A percentile compares a stretch with the other conserved stretches of the same genome.
These are phyloP conservation scores for Bufo gargarizans DNA, from an alignment of 2,113 vertebrate species.

Conservation along the genomic window DNA sequence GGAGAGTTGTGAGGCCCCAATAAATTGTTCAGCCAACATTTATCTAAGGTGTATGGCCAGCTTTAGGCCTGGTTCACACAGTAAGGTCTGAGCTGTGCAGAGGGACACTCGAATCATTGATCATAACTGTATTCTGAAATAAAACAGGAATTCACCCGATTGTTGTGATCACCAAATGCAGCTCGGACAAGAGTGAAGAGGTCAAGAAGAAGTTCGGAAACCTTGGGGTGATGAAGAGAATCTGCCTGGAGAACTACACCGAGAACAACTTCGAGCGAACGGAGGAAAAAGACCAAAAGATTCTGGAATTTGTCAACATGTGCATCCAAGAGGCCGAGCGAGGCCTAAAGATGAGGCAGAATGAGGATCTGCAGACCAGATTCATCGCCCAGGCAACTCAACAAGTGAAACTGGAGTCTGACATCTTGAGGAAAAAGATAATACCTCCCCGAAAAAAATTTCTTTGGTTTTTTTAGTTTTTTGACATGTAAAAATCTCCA, in stretches of 20 bases:
- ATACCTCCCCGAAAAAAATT: too few species aligned
- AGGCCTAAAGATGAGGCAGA: slow-evolving; percentile 32
- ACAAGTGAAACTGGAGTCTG: not conserved
- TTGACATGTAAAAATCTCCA: too few species aligned
- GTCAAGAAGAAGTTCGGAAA: not conserved
- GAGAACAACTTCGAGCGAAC: not conserved
- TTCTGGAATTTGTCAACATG: not conserved
- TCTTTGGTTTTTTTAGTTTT: too few species aligned
- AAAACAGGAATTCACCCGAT: not conserved
- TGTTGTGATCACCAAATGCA: not conserved
- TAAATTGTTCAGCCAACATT: too few species aligned
- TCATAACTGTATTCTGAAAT: not conserved
- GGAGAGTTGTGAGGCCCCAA: too few species aligned
- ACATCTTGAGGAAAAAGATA: not conserved
- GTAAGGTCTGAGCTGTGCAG: too few species aligned
- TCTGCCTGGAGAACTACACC: slow-evolving; percentile 5
- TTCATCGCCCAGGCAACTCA: not conserved
- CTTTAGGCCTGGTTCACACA: too few species aligned
- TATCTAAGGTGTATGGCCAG: too few species aligned
- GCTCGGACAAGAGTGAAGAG: not conserved
- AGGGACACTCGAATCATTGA: too few species aligned
- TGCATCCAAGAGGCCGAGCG: not conserved
- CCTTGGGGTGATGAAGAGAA: not conserved
- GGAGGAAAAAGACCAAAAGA: not conserved
- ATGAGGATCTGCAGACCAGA: not conserved